These are phyloP conservation scores for Brenthis daphne DNA, from an alignment of 2,888 invertebrate species.

Conservation along the genomic window DNA sequence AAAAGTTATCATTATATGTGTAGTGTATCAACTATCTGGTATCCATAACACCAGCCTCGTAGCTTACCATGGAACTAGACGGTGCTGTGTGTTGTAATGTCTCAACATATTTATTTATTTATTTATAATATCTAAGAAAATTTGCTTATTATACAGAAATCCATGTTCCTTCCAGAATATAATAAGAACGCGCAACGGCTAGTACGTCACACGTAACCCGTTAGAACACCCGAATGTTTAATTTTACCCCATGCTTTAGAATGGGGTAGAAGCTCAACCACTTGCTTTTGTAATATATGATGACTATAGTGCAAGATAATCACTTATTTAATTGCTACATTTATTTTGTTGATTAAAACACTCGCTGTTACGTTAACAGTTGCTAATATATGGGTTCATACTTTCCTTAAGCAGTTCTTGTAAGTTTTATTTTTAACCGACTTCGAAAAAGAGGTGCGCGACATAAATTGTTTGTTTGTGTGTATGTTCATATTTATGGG, in stretches of 20 bases:
- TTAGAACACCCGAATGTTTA: constrained; percentile 77
- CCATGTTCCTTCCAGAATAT: not conserved
- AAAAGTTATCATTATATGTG: no score
- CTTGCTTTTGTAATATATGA: constrained; percentile 73
- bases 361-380: constrained; percentile 59
- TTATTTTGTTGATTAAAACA: constrained; percentile 81
- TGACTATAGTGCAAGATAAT: constrained; percentile 77
- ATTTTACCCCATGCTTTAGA: constrained; percentile 65
- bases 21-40: no score
- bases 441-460: not conserved
- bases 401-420: constrained; percentile 1
- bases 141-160: not conserved
- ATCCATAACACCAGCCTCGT: no score
- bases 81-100: no score
- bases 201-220: constrained; percentile 72
- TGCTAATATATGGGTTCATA: constrained; percentile 31
- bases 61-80: no score
- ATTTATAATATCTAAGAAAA: not conserved
- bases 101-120: no score
- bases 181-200: constrained; percentile 12
- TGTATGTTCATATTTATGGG: no score
- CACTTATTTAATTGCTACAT: constrained; percentile 79
- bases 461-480: not conserved
- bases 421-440: not conserved
- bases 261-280: constrained; percentile 48